Conservation (phyloP, 2,797 vertebrate species). For the Sebastolobus altivelis region DNA sequence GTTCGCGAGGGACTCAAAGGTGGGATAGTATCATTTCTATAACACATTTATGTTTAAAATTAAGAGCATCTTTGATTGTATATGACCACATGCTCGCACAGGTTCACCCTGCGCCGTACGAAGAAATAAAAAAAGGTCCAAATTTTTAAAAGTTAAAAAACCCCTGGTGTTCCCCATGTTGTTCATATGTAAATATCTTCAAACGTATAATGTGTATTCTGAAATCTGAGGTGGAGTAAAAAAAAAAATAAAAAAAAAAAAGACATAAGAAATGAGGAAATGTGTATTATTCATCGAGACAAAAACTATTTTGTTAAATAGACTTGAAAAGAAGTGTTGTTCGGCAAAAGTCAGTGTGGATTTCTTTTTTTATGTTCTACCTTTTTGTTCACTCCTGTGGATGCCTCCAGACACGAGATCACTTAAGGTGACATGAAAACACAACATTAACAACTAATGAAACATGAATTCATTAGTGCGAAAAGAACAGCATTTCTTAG, state of each 20-base stretch:
- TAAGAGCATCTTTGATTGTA: conserved; percentile 71
- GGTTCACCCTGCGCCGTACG: conserved; percentile 24
- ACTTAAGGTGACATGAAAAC: conserved; percentile 14
- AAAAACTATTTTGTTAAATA: conserved; percentile 99
- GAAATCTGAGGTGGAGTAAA: conserved; percentile 85
- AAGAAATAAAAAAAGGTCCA: conserved; percentile 52
- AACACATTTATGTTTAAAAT: conserved; percentile 45
- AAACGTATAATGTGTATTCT: conserved; percentile 85
- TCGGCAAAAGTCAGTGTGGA: conserved; percentile 79
- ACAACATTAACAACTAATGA: conserved; percentile 30
- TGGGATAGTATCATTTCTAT: conserved; percentile 37
- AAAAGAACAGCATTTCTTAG: conserved; percentile 22
- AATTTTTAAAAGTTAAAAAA: conserved; percentile 47
- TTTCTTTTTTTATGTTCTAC: conserved; percentile 66
- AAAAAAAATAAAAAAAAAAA: conserved; percentile 44
- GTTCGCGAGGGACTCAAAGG: conserved; percentile 51
- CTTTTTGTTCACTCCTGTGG: neutral
- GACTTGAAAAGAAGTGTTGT: conserved; percentile 90
- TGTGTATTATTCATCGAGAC: conserved; percentile 89
- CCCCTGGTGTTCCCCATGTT: conserved; percentile 78
- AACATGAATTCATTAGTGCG: conserved; percentile 18
- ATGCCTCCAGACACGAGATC: conserved; percentile 21
- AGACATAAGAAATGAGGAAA: conserved; percentile 75
- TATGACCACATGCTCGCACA: conserved; percentile 48
- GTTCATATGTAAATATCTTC: conserved; percentile 86